Base-by-base conservation (phyloP, 2,797 vertebrate species). In the Pitangus sulphuratus region DNA sequence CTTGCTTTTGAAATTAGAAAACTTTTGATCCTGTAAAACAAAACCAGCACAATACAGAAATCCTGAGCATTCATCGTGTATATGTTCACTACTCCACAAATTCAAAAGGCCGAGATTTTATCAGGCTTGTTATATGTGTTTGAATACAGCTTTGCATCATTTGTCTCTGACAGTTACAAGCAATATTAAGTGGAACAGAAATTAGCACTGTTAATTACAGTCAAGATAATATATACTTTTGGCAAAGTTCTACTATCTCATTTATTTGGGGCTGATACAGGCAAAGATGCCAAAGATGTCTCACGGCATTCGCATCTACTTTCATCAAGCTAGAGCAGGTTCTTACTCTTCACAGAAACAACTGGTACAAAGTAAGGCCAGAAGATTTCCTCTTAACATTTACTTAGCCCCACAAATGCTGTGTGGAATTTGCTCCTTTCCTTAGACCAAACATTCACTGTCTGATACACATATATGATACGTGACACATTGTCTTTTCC, bases 161-260 rank as follows among this genome's bases (percentile, higher is more conserved):
- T 90, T 74, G 17, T 80, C 48, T 76, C 60, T 4, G 1, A 68
- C 6, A 87, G 58, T 56, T 87, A 87, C 44, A 84, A 80, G 48
- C 33, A 92, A 53, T 25, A 85, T 58, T 65, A 87, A 93, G 17
- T 40, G 39, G 42, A 93, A 89, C 1, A 37, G 51, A 92, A 92
- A 95, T 66, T 31, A 93, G 33, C 40, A 26, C 56, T 72, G 66
- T 89, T 83, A 93, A 85, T 77, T 93, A 65, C 62, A 94, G 62
- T 77, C 70, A 85, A 76, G 48, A 33, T 60, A 92, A 79, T 18
- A 39, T 3, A 57, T 37, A 80, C 33, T 45, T 91, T 5, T 31
- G 62, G 51, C 35, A 89, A 78, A 71, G 62, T 28, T 81, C 65
- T 62, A 76, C 20, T n/a, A 78, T 70, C 35, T 79, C 16, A 54